Base-by-base conservation (phyloP, 2,888 invertebrate species). In the Drosophila helvetica region DNA sequence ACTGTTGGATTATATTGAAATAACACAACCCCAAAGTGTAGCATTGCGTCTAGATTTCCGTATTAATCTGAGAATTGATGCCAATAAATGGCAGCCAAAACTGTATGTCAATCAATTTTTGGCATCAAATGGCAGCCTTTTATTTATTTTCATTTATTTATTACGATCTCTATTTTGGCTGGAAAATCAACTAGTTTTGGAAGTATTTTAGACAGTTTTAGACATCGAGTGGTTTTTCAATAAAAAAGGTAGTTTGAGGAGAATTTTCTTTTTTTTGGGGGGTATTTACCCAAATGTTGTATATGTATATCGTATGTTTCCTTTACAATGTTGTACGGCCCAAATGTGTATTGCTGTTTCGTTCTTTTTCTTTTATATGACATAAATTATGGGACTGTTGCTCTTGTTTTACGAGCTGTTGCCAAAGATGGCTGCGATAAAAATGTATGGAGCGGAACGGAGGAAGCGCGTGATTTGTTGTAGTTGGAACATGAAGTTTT, bases 381-480 rank as follows among this genome's bases (percentile, higher is more conserved):
- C 74, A 61, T 58, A 74, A 78, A 84, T 81, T 74, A 75, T 62
- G 62, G 53, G 65, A 66, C 63, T 62, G 78, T 80, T 68, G 59
- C 57, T 51, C 42, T 60, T 55, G 54, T 67, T 66, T 66, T 66
- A 66, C 66, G 66, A 66, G 66, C 66, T 66, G 66, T 66, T 66
- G 66, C 48, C 66, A 50, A 66, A 66, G 54, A 66, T 66, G 67
- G 67, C 54, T 38, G 67, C 66, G 48, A 66, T 66, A 66, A 66
- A 66, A 66, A 66, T 54, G 43, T 48, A 19, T 25, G 19, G n/a
- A 15, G 15, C 10, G 25, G 42, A 27, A 55, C 17, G 43, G 27
- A 52, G 18, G 48, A 30, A 12, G 43, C 43, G 48, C 55, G 22
- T 66, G 66, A 66, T 66, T 66, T 66, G 66, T 66, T 55, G 66